Evolutionary conservation across 1,140 invertebrate species (phyloP), one percentile per base, ranked within the genome.

Genomic region (Drosophila ambigua): DNA sequence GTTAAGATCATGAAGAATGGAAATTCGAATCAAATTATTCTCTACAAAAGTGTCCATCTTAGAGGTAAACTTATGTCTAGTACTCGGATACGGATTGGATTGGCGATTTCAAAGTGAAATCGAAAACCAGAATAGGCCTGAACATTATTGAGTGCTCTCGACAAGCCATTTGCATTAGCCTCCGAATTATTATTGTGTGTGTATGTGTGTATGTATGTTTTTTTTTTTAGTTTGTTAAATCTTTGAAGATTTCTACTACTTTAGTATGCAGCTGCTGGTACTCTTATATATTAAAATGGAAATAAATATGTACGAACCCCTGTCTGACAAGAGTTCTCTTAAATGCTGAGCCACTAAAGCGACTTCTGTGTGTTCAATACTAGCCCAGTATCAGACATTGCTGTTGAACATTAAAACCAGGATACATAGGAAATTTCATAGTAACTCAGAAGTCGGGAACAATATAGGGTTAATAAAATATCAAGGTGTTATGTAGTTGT

Each of bases 221-320:
- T 31, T 66, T 57, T 64, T 58, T 15, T 51, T 8, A 44, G 51
- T 63, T 48, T 76, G 62, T 58, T 50, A 50, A 43, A 28, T 77
- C 24, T 60, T 61, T 72, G 49, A 49, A 53, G 52, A 58, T 67
- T 78, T 61, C 16, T 48, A 31, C 72, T 76, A 80, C 53, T 59
- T 79, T 79, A 64, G 76, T 79, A 65, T 65, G 60, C 77, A 79
- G 35, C n/a, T 66, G 28, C 35, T 51, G 48, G 57, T 63, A 44
- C 49, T 20, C 39, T 68, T 69, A 68, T 4, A 15, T 23, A 11
- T 11, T 49, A 71, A 55, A 49, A 43, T 35, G 35, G 41, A 58
- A 69, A 31, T 24, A 24, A 24, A 24, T 44, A 67, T 54, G 46
- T 54, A 26, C 8, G 28, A 65, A 50, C 41, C 39, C 61, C 53